A percentile compares a stretch with the other conserved stretches of the same genome.
phyloP scores from a whole-genome alignment of 2,888 invertebrate genomes.

The Mayetiola destructor region DNA sequence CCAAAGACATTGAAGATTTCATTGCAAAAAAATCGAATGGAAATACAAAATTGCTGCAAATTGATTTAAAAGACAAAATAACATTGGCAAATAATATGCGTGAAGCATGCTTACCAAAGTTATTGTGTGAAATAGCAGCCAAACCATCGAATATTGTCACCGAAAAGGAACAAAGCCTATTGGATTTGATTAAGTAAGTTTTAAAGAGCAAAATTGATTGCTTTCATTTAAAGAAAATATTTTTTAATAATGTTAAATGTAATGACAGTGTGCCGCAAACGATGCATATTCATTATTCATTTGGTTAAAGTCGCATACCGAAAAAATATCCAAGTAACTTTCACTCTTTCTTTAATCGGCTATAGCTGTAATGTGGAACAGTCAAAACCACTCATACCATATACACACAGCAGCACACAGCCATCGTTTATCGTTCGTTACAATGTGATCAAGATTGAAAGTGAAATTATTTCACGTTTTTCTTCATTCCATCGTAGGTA shows the following conservation, averaged over 20 bases:
- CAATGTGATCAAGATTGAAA: no score
- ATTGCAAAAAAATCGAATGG: slow-evolving; percentile 1
- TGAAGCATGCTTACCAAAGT: slow-evolving; percentile 34
- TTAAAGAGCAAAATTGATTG: neutral
- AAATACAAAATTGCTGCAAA: neutral
- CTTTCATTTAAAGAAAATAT: neutral
- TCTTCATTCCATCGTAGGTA: no score
- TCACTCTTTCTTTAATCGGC: no score
- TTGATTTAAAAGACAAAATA: slow-evolving; percentile 1
- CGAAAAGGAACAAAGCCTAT: slow-evolving; percentile 33
- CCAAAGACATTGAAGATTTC: slow-evolving; percentile 4
- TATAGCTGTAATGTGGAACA: no score
- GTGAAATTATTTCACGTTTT: no score
- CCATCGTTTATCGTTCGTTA: no score
- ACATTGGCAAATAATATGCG: slow-evolving; percentile 13
- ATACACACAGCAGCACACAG: no score
- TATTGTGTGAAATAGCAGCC: slow-evolving; percentile 35
- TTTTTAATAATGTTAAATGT: no score
- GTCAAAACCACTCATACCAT: no score
- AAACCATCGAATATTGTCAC: slow-evolving; percentile 30
- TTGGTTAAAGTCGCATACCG: no score
- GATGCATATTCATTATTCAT: neutral
- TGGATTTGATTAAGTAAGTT: slow-evolving; percentile 31
- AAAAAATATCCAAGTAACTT: no score
- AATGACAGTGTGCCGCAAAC: neutral